Base-by-base conservation (phyloP, 1,140 invertebrate species). In the Geopemphigus sp. region DNA sequence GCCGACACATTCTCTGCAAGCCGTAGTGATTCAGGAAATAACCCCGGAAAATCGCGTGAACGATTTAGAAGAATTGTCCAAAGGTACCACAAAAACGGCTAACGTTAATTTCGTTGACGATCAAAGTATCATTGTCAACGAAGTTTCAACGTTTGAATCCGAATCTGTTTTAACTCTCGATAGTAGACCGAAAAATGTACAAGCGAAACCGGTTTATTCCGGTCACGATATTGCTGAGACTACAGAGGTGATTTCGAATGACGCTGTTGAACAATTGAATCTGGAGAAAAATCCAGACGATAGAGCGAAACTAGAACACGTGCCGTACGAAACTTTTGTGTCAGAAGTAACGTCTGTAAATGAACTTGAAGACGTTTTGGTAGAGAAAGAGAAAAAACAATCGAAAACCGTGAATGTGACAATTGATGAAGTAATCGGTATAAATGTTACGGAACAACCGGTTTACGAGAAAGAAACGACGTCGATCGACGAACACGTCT, bases 1-100 rank as follows among this genome's bases (percentile, higher is more conserved):
- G 5, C 85, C 88, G 15, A 85, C 86, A 1, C 88, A 89, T 82
- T 85, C 88, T 29, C 82, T 90, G 0, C 84, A 87, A 81, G 89
- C 89, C n/a, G 84, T 89, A 59, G 84, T 90, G 81, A 85, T 90
- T 57, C 88, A 90, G 84, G 89, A 91, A 87, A 88, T 88, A 24
- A 84, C 85, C 80, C 83, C 87, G 22, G 86, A 89, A 81, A 87
- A 88, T 83, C 85, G 85, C 72, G 81, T 89, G 19, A 86, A 85
- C 24, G 80, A 85, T 57, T 80, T 90, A n/a, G 81, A 83, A 6
- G 83, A 87, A 5, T 84, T 84, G 54, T 87, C 87, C 82, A 86
- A 84, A 81, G 87, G 80, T 11, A 73, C 82, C 61, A 22, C 81
- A 57, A 83, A 86, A 82, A 64, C 82, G 14, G 82, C 85, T 5